Base-by-base conservation (phyloP, 2,888 invertebrate genomes). In the Tribolium freemani region DNA sequence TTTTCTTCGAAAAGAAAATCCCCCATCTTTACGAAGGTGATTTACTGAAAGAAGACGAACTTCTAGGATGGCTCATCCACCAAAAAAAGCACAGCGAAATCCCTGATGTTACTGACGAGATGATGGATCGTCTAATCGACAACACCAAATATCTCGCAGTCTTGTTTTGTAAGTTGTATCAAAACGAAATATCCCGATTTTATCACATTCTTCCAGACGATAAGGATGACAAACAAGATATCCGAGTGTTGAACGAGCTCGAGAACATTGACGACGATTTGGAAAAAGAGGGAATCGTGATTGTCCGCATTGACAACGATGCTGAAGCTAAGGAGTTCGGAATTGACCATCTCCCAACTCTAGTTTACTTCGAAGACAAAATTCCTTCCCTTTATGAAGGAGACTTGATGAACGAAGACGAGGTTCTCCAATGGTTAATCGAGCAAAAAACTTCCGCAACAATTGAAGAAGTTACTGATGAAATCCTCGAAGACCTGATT, bases 381-480 rank as follows among this genome's bases (percentile, higher is more conserved):
- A 95, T 96, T 69, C 97, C 97, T 1, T 95, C 96, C 0, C 89
- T 96, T 66, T 97, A 96, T 84, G 96, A 96, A 87, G 96, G 96
- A 20, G 96, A 96, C 86, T 89, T 96, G 0, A 93, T 95, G 89
- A 96, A 96, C 83, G 96, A 96, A 86, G 95, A 96, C 69, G 95
- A 96, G 88, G 96, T 96, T 3, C 87, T 96, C n/a, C 91, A 93
- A 79, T 96, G 96, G 96, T 87, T 95, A 0, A 90, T 96, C 75
- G 91, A 95, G 78, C 96, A 96, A 83, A 96, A 96, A 86, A 93
- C 93, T 82, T 93, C 93, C 0, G 96, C 96, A 5, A 97, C 96
- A 3, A 97, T 97, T 80, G 97, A 97, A 87, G 96, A 96, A 88
- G 96, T 97, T 46, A 96, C 96, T 2, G 96, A 96, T 85, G 96